These are phyloP conservation scores for Microplitis demolitor DNA, from an alignment of 1,140 invertebrate species.

Conservation along the genomic window DNA sequence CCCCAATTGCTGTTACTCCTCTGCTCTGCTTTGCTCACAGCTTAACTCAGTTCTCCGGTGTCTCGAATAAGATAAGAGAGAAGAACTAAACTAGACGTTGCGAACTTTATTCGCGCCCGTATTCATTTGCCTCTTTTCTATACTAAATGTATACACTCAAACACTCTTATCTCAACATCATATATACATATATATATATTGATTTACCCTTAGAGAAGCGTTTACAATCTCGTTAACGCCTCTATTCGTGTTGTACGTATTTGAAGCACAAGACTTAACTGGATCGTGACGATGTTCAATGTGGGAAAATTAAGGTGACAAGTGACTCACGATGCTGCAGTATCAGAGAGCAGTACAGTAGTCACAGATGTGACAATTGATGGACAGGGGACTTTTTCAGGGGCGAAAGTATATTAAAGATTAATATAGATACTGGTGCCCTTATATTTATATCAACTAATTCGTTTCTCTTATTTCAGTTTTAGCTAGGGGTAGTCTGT, in stretches of 20 bases:
- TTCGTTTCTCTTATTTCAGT: too few species aligned
- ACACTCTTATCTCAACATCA: background rate
- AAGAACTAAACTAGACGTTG: too few species aligned
- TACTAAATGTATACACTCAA: background rate
- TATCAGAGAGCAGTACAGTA: background rate
- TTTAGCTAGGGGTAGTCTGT: too few species aligned
- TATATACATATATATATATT: background rate
- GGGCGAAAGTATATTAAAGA: constrained; percentile 6
- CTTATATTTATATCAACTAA: background rate
- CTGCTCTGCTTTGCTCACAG: too few species aligned
- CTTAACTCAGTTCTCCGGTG: background rate
- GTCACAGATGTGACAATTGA: background rate
- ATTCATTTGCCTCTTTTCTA: constrained; percentile 10
- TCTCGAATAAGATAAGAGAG: background rate
- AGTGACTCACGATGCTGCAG: constrained; percentile 20
- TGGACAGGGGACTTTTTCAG: constrained; percentile 1
- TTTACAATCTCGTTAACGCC: background rate
- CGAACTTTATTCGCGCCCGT: constrained; percentile 28
- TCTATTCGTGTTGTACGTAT: background rate
- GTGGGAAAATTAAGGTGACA: constrained; percentile 26
- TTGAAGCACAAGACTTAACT: background rate
- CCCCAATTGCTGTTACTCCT: constrained; percentile 36
- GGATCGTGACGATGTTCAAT: constrained; percentile 22
- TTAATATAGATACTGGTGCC: background rate
- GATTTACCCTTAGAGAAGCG: background rate